phyloP scores from a whole-genome alignment of 2,797 vertebrate species.

The Muscicapa striata region DNA sequence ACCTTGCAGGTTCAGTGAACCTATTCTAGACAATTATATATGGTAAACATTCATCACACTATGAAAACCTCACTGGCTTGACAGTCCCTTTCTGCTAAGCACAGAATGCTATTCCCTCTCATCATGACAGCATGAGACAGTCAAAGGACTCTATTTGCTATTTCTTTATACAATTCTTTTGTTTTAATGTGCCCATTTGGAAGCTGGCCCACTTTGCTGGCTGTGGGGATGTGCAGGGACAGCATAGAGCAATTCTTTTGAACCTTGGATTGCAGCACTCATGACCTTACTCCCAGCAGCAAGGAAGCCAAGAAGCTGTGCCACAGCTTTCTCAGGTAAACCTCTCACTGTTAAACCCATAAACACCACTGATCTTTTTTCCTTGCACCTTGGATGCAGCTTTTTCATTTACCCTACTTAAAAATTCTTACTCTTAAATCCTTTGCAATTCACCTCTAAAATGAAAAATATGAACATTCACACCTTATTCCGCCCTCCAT shows the following conservation, averaged over 20 bases:
- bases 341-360: background rate
- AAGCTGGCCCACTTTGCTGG: background rate
- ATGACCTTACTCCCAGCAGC: background rate
- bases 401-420: constrained; percentile 5
- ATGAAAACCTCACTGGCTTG: background rate
- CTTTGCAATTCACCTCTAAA: constrained; percentile 16
- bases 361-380: background rate
- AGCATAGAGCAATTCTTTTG: background rate
- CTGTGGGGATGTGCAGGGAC: background rate
- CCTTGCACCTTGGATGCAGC: background rate
- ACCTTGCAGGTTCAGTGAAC: background rate
- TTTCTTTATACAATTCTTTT: background rate
- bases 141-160: background rate
- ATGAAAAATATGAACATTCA: background rate
- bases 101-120: background rate
- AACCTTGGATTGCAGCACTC: background rate
- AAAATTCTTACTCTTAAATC: background rate
- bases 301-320: background rate
- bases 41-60: background rate
- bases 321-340: background rate
- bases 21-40: background rate
- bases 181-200: background rate
- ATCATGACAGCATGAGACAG: background rate
- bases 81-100: background rate
- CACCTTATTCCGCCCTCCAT: background rate